Conservation (phyloP, 2,113 vertebrate genomes). For the Pomatostomus ruficeps region DNA sequence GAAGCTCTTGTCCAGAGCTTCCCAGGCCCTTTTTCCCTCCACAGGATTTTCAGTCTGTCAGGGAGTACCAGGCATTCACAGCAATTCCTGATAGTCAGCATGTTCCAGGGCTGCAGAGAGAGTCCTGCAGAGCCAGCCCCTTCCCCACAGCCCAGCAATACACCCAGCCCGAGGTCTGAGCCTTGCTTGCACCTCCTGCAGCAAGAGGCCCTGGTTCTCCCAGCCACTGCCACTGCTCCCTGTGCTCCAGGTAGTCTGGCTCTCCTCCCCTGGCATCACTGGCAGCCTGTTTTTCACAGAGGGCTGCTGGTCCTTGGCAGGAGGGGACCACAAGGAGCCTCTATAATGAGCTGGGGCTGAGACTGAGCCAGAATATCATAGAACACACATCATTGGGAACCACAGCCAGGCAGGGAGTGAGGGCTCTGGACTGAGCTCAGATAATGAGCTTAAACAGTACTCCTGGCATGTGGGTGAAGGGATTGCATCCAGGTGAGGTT, state of each 20-base stretch:
- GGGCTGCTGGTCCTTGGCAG: not conserved
- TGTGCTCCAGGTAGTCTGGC: not conserved
- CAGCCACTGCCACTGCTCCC: not conserved
- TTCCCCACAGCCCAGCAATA: not conserved
- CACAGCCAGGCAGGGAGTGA: not conserved
- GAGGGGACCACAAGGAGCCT: not conserved
- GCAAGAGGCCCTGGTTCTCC: not conserved
- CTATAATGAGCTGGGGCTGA: not conserved
- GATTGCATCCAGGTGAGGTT: not conserved
- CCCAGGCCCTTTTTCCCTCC: not conserved
- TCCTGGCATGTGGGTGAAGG: not conserved
- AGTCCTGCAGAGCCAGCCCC: not conserved
- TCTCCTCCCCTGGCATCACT: not conserved
- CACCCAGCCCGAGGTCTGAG: not conserved
- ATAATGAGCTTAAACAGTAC: not conserved
- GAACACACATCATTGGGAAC: accelerated
- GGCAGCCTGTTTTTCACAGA: not conserved
- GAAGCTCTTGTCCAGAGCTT: not conserved
- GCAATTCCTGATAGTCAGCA: not conserved
- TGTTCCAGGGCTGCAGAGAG: not conserved
- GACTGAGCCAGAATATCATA: not conserved
- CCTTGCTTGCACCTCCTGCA: not conserved
- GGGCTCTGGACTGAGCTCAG: not conserved
- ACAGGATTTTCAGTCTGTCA: not conserved
- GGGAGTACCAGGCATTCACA: accelerated